phyloP scores from a whole-genome alignment of 2,888 invertebrate genomes.

The Lasius fuliginosus region DNA sequence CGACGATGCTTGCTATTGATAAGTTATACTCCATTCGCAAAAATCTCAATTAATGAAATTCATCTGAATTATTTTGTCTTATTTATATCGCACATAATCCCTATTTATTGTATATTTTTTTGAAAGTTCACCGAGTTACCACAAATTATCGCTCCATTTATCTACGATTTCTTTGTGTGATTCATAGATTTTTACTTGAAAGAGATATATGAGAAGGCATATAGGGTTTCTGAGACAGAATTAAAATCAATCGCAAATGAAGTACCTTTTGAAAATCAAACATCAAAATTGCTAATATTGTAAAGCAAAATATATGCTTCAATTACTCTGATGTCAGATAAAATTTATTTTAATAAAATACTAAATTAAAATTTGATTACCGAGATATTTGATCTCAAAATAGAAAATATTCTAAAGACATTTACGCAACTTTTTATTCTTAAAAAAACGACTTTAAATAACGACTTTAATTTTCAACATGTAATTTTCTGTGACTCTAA shows the following conservation, averaged over 20 bases:
- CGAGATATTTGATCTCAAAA: background rate
- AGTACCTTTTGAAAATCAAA: background rate
- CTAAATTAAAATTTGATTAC: background rate
- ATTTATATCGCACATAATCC: background rate
- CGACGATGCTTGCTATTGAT: constrained; percentile 15
- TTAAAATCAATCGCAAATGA: background rate
- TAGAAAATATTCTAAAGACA: background rate
- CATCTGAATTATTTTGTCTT: constrained; percentile 36
- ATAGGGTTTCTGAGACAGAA: background rate
- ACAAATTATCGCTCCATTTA: background rate
- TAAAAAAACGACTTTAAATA: background rate
- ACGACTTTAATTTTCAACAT: background rate
- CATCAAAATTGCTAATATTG: background rate
- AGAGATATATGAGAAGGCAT: background rate
- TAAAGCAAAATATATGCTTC: background rate
- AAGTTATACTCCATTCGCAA: constrained; percentile 29
- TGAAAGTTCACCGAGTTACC: background rate
- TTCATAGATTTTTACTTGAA: background rate
- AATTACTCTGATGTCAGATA: background rate
- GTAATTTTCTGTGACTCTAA: background rate
- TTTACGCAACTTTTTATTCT: background rate
- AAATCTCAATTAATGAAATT: constrained; percentile 31
- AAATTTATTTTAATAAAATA: background rate
- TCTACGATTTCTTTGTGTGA: background rate
- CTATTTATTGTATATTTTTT: background rate